Evolutionary conservation across 1,140 invertebrate genomes (phyloP).

Genomic region (Andricus grossulariae): DNA sequence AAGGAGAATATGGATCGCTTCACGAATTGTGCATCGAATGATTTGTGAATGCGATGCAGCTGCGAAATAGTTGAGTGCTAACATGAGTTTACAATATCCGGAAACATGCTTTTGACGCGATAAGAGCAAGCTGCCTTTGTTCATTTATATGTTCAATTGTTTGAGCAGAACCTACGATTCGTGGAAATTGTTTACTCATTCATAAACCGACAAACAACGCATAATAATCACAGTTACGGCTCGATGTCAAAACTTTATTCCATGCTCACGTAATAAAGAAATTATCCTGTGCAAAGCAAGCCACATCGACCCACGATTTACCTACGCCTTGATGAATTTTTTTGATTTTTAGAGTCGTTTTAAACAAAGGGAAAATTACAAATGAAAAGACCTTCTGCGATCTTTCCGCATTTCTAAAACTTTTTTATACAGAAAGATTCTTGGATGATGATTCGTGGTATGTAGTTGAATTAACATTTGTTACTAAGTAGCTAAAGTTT

Average conservation of each 20-base stretch:
- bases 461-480: background rate
- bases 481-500: too few relatives aligned
- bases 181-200: background rate
- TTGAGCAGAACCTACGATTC: background rate
- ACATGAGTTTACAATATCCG: background rate
- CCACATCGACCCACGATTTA: background rate
- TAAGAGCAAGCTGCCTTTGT: background rate
- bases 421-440: background rate
- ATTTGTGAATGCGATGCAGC: background rate
- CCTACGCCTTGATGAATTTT: background rate
- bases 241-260: constrained; percentile 16
- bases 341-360: background rate
- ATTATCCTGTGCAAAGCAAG: background rate
- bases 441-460: background rate
- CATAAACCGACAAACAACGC: background rate
- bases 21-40: background rate
- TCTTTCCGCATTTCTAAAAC: constrained; percentile 1
- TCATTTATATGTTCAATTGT: too few relatives aligned
- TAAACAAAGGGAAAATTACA: constrained; percentile 5
- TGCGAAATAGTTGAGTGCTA: background rate
- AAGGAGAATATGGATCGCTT: background rate
- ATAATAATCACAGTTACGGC: background rate
- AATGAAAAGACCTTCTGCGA: background rate
- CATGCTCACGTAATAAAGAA: constrained; percentile 5
- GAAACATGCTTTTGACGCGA: background rate